These are phyloP conservation scores for Leptinotarsa rubiginosa DNA, from an alignment of 2,888 invertebrate genomes.

Conservation along the genomic window DNA sequence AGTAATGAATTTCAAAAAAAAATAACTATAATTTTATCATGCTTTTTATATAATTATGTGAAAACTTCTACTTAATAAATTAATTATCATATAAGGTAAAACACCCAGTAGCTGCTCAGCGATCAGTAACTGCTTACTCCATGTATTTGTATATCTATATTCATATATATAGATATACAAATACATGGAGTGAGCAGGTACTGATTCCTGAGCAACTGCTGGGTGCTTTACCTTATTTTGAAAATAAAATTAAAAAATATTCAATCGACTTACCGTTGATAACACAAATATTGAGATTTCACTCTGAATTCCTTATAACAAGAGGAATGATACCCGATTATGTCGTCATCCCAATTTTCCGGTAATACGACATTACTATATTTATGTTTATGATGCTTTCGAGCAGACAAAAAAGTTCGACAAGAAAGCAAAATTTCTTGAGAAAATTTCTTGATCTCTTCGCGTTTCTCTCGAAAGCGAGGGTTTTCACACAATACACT, in stretches of 20 bases:
- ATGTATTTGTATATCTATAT: no score
- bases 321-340: conserved; percentile 12
- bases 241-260: conserved; percentile 3
- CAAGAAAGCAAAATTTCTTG: conserved; percentile 17
- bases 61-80: conserved; percentile 30
- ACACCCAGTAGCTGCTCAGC: background rate
- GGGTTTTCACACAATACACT: background rate
- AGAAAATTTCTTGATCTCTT: conserved; percentile 17
- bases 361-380: conserved; percentile 19
- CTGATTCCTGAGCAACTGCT: background rate
- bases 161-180: background rate
- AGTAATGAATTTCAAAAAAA: conserved; percentile 19
- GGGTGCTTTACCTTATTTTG: background rate
- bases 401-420: conserved; percentile 19
- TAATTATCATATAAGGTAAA: conserved; percentile 29
- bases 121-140: no score
- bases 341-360: conserved; percentile 16
- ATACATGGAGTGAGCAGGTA: background rate
- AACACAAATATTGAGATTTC: conserved; percentile 19
- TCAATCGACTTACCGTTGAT: conserved; percentile 21
- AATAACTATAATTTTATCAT: conserved; percentile 28
- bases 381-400: conserved; percentile 19
- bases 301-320: conserved; percentile 18
- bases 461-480: background rate
- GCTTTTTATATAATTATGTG: conserved; percentile 27